A percentile compares a stretch with the other conserved stretches of the same genome.
phyloP scores from a whole-genome alignment of 2,888 invertebrate genomes.

The Oscheius sp. region DNA sequence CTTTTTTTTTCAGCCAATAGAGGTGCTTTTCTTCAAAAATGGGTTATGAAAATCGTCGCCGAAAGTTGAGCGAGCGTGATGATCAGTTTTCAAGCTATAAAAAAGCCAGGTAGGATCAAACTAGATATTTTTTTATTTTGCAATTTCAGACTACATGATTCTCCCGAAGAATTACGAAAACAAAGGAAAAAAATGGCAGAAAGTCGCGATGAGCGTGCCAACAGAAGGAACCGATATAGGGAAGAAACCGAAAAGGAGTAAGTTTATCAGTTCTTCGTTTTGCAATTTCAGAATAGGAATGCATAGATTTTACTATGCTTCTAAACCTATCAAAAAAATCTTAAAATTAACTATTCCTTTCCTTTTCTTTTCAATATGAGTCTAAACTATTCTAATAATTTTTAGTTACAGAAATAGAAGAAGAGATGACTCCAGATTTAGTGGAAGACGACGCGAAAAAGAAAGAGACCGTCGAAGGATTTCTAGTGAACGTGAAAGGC shows the following conservation, averaged over 20 bases:
- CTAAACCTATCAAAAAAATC: not conserved
- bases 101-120: slow-evolving; percentile 11
- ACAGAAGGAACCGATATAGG: slow-evolving; percentile 41
- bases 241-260: slow-evolving; percentile 17
- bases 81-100: slow-evolving; percentile 8
- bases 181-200: slow-evolving; percentile 30
- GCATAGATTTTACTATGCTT: no score
- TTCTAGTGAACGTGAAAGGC: not conserved
- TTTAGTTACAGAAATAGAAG: slow-evolving; percentile 32
- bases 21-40: not conserved
- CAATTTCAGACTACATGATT: slow-evolving; percentile 22
- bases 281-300: no score
- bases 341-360: not conserved
- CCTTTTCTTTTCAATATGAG: not conserved
- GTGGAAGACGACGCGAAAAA: slow-evolving; percentile 6
- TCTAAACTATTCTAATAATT: slow-evolving; percentile 1
- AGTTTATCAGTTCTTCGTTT: no score
- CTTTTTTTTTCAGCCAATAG: no score
- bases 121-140: not conserved
- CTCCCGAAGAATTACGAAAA: slow-evolving; percentile 15
- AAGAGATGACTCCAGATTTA: slow-evolving; percentile 16
- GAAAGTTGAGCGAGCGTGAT: slow-evolving; percentile 4
- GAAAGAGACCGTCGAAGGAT: not conserved
- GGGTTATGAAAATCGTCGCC: slow-evolving; percentile 18
- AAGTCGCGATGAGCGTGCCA: slow-evolving; percentile 54